Evolutionary conservation across 2,113 vertebrate genomes (phyloP), one percentile per base, ranked within the genome.

Genomic region (Esox niger): DNA sequence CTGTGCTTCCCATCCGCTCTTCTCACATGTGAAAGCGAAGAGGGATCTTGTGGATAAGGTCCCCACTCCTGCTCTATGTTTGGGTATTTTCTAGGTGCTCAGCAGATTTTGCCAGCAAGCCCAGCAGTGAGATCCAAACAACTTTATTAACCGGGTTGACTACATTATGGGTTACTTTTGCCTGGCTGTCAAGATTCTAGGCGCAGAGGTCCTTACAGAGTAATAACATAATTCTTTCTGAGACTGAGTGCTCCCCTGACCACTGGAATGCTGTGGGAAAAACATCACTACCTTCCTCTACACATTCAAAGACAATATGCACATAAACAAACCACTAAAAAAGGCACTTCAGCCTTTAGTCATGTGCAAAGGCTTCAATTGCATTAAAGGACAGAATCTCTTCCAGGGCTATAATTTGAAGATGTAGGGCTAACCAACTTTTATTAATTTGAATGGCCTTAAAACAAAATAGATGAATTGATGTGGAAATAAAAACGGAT

Each of bases 131-230:
- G 73, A 72, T 63, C 67, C 73, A 75, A 75, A 81, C 76, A 68
- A 64, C 54, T 46, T 73, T 56, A 75, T 71, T 75, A 78, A 67
- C 65, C 56, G 62, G 55, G 67, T 66, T 4, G 58, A 61, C 82
- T 80, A 85, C 79, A 80, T 85, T 78, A 85, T 80, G 83, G 80
- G 73, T 82, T 77, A 58, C 62, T n/a, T n/a, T n/a, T 62, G 70
- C 63, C 73, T 56, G 46, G 54, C 69, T 68, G 58, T 71, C 64
- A 66, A 60, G 73, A 66, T n/a, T n/a, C n/a, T n/a, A n/a, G n/a
- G n/a, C 70, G 76, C 70, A 82, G 79, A 75, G 70, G 46, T 70
- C 76, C 79, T 76, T 75, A 78, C 73, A 79, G 49, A 75, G 68
- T n/a, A n/a, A n/a, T n/a, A n/a, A n/a, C n/a, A n/a, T n/a, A n/a